Evolutionary conservation across 2,888 invertebrate species (phyloP).

Genomic region (Coecobrya sp.): DNA sequence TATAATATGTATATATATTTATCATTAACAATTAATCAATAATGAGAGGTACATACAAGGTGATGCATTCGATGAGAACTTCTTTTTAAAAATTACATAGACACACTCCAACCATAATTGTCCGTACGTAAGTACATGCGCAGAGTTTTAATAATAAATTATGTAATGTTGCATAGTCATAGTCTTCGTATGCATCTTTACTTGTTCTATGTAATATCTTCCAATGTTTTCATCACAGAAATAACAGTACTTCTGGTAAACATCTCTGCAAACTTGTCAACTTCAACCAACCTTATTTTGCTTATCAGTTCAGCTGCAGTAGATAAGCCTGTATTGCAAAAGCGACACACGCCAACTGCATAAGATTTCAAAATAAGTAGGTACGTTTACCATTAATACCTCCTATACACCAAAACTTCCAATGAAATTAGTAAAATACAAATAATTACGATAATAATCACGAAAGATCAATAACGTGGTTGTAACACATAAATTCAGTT

Average conservation of each 20-base stretch:
- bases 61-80: constrained; percentile 41
- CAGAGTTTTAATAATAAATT: background rate
- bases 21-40: constrained; percentile 45
- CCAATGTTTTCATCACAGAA: constrained; percentile 73
- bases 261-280: background rate
- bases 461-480: background rate
- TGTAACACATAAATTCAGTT: background rate
- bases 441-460: background rate
- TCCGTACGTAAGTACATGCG: background rate
- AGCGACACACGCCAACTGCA: constrained; percentile 10
- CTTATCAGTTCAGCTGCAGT: constrained; percentile 48
- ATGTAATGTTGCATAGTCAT: constrained; percentile 18
- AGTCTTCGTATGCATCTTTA: constrained; percentile 23
- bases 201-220: constrained; percentile 55
- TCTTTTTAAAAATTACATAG: constrained; percentile 32
- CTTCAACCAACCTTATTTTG: constrained; percentile 23
- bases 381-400: constrained; percentile 36
- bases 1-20: constrained; percentile 32
- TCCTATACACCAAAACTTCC: constrained; percentile 14
- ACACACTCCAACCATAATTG: background rate
- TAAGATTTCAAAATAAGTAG: constrained; percentile 32
- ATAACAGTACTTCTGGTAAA: constrained; percentile 73
- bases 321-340: background rate
- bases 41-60: constrained; percentile 68
- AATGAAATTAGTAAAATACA: constrained; percentile 27